Conservation (phyloP, 2,888 invertebrate genomes). For the Theretra japonica region DNA sequence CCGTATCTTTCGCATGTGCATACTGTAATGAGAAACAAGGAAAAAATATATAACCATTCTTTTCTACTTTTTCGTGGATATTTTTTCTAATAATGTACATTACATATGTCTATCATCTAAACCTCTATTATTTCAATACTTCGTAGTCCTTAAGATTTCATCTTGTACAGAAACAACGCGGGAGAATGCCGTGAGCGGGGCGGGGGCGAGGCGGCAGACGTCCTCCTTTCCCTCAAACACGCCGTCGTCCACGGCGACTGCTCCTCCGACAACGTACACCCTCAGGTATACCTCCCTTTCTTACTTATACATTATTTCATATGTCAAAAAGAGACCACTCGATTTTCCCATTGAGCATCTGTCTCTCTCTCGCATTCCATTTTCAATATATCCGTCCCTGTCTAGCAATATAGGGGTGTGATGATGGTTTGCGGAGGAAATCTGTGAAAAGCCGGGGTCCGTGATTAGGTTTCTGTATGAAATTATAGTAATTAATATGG, state of each 20-base stretch:
- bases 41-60: too few species aligned
- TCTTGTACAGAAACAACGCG: constrained; percentile 71
- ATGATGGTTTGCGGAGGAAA: constrained; percentile 44
- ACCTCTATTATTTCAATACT: constrained; percentile 37
- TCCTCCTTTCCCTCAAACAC: constrained; percentile 93
- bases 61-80: too few species aligned
- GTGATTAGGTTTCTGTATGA: constrained; percentile 45
- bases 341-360: not conserved
- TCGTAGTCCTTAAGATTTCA: constrained; percentile 30
- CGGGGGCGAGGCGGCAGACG: constrained; percentile 92
- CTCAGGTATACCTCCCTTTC: constrained; percentile 69
- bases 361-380: constrained; percentile 11
- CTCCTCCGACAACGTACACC: constrained; percentile 78
- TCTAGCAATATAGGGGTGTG: constrained; percentile 47
- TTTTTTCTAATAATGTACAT: too few species aligned
- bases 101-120: constrained; percentile 19
- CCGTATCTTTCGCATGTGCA: too few species aligned
- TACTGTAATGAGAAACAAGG: too few species aligned
- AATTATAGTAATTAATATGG: constrained; percentile 71
- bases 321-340: constrained; percentile 17
- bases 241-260: constrained; percentile 93
- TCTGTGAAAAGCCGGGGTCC: constrained; percentile 42
- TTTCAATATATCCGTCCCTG: constrained; percentile 36
- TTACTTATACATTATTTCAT: not conserved
- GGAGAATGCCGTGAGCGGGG: constrained; percentile 84